Conservation (phyloP, 2,888 invertebrate species). For the Sabellastarte sp. region DNA sequence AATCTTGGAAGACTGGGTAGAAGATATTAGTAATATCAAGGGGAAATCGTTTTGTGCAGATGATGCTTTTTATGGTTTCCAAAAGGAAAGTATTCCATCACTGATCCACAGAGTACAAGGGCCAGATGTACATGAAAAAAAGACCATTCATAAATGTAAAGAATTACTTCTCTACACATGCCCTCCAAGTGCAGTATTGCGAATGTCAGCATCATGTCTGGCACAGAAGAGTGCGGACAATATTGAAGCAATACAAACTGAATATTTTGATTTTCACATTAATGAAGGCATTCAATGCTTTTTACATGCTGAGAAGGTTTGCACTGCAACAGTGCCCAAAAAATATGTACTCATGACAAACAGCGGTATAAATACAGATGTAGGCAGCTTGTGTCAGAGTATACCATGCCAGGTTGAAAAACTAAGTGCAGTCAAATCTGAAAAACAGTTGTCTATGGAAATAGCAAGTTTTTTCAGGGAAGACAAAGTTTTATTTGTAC, state of each 20-base stretch:
- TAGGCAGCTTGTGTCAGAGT: background rate
- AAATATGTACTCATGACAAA: background rate
- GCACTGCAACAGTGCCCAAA: background rate
- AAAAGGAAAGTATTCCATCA: background rate
- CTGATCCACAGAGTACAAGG: background rate
- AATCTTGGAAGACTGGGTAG: background rate
- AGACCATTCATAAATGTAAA: background rate
- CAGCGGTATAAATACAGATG: background rate
- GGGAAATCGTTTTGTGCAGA: background rate
- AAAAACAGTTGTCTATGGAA: no score
- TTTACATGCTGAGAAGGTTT: background rate
- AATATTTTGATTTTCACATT: background rate
- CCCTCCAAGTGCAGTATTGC: background rate
- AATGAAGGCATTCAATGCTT: background rate
- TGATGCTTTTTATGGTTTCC: background rate
- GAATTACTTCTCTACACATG: background rate
- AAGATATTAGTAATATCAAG: background rate
- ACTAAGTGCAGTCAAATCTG: no score
- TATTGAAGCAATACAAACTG: background rate
- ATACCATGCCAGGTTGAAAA: background rate
- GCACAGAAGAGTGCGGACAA: background rate
- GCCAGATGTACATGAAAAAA: background rate
- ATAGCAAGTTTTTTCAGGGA: no score
- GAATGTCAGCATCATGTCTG: background rate
- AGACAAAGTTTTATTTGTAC: background rate